Conservation (phyloP, 2,888 invertebrate species). For the Drosophila diplacantha region DNA sequence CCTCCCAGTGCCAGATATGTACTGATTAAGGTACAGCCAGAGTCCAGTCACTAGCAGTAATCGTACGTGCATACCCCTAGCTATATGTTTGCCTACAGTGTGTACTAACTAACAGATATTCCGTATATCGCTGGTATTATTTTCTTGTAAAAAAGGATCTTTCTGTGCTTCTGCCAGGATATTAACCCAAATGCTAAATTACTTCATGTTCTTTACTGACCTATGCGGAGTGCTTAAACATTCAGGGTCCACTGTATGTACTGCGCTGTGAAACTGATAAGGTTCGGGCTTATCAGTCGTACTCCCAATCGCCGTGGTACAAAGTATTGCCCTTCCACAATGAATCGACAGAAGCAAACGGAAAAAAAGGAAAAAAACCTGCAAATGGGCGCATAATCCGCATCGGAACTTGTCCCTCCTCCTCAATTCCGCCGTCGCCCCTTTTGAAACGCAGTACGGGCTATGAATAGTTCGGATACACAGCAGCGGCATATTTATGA, state of each 20-base stretch:
- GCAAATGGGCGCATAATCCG: conserved; percentile 21
- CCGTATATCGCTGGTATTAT: background rate
- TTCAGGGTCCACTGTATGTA: conserved; percentile 20
- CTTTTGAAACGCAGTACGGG: background rate
- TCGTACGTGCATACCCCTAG: background rate
- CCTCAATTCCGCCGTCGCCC: background rate
- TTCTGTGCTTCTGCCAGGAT: background rate
- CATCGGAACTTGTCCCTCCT: conserved; percentile 3
- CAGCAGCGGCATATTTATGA: conserved; percentile 20
- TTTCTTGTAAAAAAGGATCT: background rate
- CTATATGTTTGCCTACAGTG: conserved; percentile 6
- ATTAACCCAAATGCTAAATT: background rate
- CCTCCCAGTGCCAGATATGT: conserved; percentile 40
- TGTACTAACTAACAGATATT: background rate
- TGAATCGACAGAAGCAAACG: conserved; percentile 32
- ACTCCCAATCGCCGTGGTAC: conserved; percentile 34
- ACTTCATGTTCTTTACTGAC: background rate
- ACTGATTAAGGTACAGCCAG: conserved; percentile 55
- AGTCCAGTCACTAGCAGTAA: conserved; percentile 25
- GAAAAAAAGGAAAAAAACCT: conserved; percentile 2
- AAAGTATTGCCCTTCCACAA: conserved; percentile 37
- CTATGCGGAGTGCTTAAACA: background rate
- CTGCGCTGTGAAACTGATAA: conserved; percentile 28
- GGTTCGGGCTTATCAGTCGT: conserved; percentile 25
- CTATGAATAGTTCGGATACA: conserved; percentile 53